Conservation (phyloP, 2,888 invertebrate species). For the Andrena trimmerana region DNA sequence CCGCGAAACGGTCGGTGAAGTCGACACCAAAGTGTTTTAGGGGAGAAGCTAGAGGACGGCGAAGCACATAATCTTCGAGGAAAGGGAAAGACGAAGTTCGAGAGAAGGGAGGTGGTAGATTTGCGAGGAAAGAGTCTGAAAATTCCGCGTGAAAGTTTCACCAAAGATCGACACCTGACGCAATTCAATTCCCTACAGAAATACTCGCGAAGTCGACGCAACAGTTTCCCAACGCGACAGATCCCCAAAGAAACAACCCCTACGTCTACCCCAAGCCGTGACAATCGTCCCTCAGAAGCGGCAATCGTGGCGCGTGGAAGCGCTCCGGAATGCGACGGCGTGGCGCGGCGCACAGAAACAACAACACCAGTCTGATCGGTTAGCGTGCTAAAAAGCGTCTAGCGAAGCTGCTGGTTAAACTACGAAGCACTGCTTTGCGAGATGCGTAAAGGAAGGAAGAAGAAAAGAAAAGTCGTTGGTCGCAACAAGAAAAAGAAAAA, state of each 20-base stretch:
- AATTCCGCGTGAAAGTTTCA: background rate
- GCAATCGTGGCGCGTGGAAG: background rate
- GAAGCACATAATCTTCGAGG: too few species aligned
- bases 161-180: background rate
- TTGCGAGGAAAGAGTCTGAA: background rate
- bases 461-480: background rate
- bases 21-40: too few species aligned
- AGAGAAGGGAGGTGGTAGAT: background rate
- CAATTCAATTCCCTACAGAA: background rate
- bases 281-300: background rate
- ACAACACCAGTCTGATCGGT: background rate
- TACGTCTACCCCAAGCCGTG: background rate
- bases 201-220: background rate
- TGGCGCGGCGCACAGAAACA: slow-evolving; percentile 1
- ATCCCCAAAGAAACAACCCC: background rate
- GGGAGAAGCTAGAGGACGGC: too few species aligned
- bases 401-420: background rate
- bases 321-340: background rate
- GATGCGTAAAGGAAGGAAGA: background rate
- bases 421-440: background rate
- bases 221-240: background rate
- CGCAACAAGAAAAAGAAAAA: too few species aligned
- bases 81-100: background rate
- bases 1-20: too few species aligned
- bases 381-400: background rate